Conservation (phyloP, 2,888 invertebrate species). For the Nineta flava region DNA sequence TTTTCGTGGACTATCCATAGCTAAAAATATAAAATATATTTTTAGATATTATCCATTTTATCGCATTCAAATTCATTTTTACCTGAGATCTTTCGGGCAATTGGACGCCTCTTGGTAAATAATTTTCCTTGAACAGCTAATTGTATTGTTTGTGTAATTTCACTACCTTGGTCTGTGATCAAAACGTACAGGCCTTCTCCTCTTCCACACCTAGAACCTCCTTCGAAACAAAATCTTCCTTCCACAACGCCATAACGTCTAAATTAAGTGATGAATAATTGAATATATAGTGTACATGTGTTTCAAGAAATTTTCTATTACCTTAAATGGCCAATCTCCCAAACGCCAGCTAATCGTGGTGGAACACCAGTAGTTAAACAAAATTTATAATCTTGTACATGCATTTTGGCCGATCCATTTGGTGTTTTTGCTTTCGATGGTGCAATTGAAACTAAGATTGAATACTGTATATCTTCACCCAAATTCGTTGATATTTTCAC, state of each 20-base stretch:
- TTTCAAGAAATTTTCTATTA: slow-evolving; percentile 19
- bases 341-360: slow-evolving; percentile 56
- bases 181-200: slow-evolving; percentile 71
- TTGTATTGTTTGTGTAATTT: slow-evolving; percentile 54
- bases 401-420: slow-evolving; percentile 66
- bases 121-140: slow-evolving; percentile 57
- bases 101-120: slow-evolving; percentile 37
- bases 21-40: slow-evolving; percentile 19
- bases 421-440: slow-evolving; percentile 60
- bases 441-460: slow-evolving; percentile 62
- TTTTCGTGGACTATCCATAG: slow-evolving; percentile 35
- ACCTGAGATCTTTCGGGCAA: slow-evolving; percentile 33
- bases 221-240: slow-evolving; percentile 78
- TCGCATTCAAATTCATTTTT: slow-evolving; percentile 10
- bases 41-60: too few relatives aligned
- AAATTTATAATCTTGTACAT: slow-evolving; percentile 67
- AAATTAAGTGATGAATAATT: too few relatives aligned
- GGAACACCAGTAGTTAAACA: slow-evolving; percentile 72
- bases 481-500: slow-evolving; percentile 71
- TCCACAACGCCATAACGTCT: slow-evolving; percentile 76
- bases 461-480: slow-evolving; percentile 73
- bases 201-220: slow-evolving; percentile 74
- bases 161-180: slow-evolving; percentile 64
- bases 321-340: slow-evolving; percentile 56
- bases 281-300: too few relatives aligned